phyloP scores from a whole-genome alignment of 2,888 invertebrate genomes.

The Scaptomyza flava region DNA sequence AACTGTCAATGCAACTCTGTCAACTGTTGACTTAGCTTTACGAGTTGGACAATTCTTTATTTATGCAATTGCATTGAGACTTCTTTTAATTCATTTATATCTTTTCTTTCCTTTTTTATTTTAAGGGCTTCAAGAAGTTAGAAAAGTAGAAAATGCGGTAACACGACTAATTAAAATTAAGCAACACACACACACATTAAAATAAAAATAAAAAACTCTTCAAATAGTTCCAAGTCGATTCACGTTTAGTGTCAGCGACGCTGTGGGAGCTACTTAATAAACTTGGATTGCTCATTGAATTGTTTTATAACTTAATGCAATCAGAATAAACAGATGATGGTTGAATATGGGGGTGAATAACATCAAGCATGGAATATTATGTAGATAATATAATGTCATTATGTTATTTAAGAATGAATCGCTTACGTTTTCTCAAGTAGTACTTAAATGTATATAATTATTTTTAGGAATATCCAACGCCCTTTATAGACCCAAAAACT shows the following conservation, averaged over 20 bases:
- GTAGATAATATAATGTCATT: not conserved
- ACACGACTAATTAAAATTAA: constrained; percentile 67
- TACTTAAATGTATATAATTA: too few relatives aligned
- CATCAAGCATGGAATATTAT: not conserved
- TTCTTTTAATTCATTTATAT: constrained; percentile 13
- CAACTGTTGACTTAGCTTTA: constrained; percentile 45
- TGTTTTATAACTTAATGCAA: constrained; percentile 23
- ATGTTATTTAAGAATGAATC: not conserved
- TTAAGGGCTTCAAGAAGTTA: constrained; percentile 45
- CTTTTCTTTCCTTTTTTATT: constrained; percentile 24
- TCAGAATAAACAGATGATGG: constrained; percentile 14
- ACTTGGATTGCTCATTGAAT: constrained; percentile 23
- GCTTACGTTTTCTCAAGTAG: too few relatives aligned
- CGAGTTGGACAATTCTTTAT: constrained; percentile 48
- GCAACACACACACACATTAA: constrained; percentile 29
- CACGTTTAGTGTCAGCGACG: constrained; percentile 12
- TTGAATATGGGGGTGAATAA: constrained; percentile 25
- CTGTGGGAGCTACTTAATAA: constrained; percentile 39
- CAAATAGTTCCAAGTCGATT: constrained; percentile 37
- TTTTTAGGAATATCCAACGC: too few relatives aligned
- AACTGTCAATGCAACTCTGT: constrained; percentile 26
- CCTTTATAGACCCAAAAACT: too few relatives aligned
- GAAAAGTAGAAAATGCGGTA: constrained; percentile 47
- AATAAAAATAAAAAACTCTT: constrained; percentile 50
- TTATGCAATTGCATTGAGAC: constrained; percentile 53